Base-by-base conservation (phyloP, 2,888 invertebrate genomes). In the Temnothorax ravouxi region DNA sequence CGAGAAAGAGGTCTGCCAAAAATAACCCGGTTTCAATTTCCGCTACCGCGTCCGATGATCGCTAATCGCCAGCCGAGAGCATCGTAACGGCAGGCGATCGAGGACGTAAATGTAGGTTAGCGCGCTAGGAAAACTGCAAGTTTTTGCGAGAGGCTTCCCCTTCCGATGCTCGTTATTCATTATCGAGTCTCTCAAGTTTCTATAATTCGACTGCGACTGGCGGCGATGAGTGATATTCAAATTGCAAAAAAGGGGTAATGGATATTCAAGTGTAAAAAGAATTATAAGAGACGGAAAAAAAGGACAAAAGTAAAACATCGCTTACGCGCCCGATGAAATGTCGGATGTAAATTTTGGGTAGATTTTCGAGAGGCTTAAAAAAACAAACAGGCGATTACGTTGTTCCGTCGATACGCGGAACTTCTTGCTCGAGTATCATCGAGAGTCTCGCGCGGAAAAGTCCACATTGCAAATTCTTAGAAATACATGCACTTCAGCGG, bases 1-100 rank as follows among this genome's bases (percentile, higher is more conserved):
- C 18, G 74, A 72, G 15, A 80, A 59, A 72, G 74, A 80, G 59
- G 47, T 59, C 59, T n/a, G 5, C 72, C 47, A 44, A 80, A 80
- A 80, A 59, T 80, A 80, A 80, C 79, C 79, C 59, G 74, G 59
- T 80, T 80, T 71, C 59, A 77, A 69, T 79, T 59, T 79, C 67
- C 75, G 77, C 47, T 80, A 79, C 47, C 21, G 25, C 34, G 38
- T 38, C 44, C 41, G 34, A n/a, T 47, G 59, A 79, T 79, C 59
- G 47, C 59, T 34, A 59, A 79, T 71, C 79, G 74, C 59, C 44
- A 59, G 59, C n/a, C 25, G 18, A 59, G 75, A 72, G 9, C 74
- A 38, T 50, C 71, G 74, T 59, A 59, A 74, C 34, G 29, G 72
- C 9, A 38, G 29, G 15, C 34, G 21, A 80, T 80, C 34, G 79